Evolutionary conservation across 1,140 invertebrate genomes (phyloP).

Genomic region (Ylistrum balloti): DNA sequence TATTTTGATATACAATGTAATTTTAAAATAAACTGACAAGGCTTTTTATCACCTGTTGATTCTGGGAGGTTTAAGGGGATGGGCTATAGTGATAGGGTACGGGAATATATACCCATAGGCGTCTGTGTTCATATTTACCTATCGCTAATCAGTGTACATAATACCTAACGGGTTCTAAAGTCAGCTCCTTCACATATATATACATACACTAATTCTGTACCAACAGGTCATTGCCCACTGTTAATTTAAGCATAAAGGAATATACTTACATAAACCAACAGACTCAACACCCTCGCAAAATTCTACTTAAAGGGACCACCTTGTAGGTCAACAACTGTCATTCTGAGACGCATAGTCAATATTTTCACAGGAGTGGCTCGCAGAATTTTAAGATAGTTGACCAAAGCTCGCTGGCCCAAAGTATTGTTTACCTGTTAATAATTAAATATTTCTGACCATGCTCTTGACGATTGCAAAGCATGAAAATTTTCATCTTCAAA

Average conservation of each 20-base stretch:
- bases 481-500: too few relatives aligned
- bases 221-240: neutral
- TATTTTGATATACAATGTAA: too few relatives aligned
- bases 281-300: neutral
- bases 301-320: neutral
- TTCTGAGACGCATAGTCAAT: slow-evolving; percentile 3
- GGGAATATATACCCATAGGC: neutral
- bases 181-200: neutral
- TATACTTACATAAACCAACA: neutral
- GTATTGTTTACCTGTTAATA: neutral
- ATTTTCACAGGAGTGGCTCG: slow-evolving; percentile 8
- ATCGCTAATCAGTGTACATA: neutral
- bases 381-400: neutral
- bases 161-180: neutral
- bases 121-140: slow-evolving; percentile 1
- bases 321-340: neutral
- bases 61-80: neutral
- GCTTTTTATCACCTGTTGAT: neutral
- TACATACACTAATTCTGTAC: neutral
- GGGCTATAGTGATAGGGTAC: neutral
- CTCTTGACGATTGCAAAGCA: neutral
- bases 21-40: neutral
- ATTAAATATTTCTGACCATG: neutral
- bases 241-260: neutral
- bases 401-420: neutral